phyloP scores from a whole-genome alignment of 1,140 invertebrate genomes.

The Drosophila parvula region DNA sequence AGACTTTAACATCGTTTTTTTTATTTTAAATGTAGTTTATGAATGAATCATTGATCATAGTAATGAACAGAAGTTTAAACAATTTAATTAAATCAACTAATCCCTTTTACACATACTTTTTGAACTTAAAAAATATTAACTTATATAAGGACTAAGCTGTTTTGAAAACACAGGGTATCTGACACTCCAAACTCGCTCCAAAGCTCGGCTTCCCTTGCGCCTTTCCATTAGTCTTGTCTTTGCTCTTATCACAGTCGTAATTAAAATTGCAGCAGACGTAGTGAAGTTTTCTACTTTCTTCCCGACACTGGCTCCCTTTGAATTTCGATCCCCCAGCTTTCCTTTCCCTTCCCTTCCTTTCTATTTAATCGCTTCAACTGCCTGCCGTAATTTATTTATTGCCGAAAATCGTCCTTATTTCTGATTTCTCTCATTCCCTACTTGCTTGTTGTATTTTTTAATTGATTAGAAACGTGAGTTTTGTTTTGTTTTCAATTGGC shows the following conservation, averaged over 20 bases:
- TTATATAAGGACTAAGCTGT: background rate
- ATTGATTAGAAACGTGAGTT: slow-evolving; percentile 57
- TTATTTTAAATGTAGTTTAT: background rate
- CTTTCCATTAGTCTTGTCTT: slow-evolving; percentile 21
- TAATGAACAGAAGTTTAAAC: background rate
- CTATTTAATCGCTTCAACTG: slow-evolving; percentile 39
- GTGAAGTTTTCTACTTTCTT: slow-evolving; percentile 21
- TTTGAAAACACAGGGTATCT: background rate
- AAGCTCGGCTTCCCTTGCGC: background rate
- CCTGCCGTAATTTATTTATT: slow-evolving; percentile 58
- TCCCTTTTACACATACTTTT: background rate
- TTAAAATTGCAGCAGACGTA: slow-evolving; percentile 55
- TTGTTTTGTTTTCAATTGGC: slow-evolving; percentile 40
- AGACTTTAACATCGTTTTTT: too few species aligned
- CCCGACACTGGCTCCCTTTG: background rate
- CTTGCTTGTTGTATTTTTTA: slow-evolving; percentile 33
- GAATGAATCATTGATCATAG: background rate
- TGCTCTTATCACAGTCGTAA: slow-evolving; percentile 47
- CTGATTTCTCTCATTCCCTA: slow-evolving; percentile 24
- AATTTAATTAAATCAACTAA: background rate
- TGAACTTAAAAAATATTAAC: background rate
- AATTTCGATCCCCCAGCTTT: slow-evolving; percentile 2
- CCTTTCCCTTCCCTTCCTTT: background rate
- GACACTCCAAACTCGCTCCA: background rate
- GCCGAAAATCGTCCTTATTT: slow-evolving; percentile 32